Conservation (phyloP, 2,888 invertebrate genomes). For the Halocaridina rubra region DNA sequence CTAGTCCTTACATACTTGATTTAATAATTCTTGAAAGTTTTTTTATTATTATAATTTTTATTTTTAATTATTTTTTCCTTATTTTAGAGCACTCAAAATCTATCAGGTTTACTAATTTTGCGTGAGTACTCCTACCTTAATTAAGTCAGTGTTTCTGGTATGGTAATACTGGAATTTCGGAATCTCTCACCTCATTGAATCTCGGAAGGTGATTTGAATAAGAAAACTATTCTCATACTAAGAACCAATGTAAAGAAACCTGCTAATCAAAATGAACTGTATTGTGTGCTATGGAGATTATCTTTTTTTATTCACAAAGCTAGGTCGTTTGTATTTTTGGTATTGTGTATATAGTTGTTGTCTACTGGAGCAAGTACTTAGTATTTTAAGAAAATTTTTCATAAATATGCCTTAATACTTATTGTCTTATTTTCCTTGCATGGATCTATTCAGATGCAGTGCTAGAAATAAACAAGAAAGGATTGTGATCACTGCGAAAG, state of each 20-base stretch:
- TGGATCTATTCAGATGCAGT: neutral
- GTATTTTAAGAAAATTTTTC: slow-evolving; percentile 59
- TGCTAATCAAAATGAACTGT: slow-evolving; percentile 58
- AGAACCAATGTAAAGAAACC: slow-evolving; percentile 40
- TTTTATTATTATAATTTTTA: slow-evolving; percentile 9
- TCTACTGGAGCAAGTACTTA: slow-evolving; percentile 61
- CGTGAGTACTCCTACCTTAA: neutral
- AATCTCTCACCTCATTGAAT: slow-evolving; percentile 57
- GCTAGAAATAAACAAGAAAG: neutral
- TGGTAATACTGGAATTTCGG: slow-evolving; percentile 33
- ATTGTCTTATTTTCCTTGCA: neutral
- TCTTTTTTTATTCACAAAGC: slow-evolving; percentile 47
- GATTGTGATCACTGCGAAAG: neutral
- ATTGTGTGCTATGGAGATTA: slow-evolving; percentile 58
- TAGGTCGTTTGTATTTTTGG: slow-evolving; percentile 60
- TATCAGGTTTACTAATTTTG: slow-evolving; percentile 25
- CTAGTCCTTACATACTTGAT: slow-evolving; percentile 54
- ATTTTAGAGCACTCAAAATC: slow-evolving; percentile 33
- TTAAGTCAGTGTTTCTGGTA: neutral
- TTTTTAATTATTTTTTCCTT: too few relatives aligned
- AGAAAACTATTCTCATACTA: slow-evolving; percentile 26
- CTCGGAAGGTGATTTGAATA: slow-evolving; percentile 44
- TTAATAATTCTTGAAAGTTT: neutral
- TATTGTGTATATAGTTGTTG: slow-evolving; percentile 58
- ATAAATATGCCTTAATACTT: slow-evolving; percentile 54